Evolutionary conservation across 64 coral and sea anemone genomes (phyloP).

Genomic region (Dendronephthya gigantea): DNA sequence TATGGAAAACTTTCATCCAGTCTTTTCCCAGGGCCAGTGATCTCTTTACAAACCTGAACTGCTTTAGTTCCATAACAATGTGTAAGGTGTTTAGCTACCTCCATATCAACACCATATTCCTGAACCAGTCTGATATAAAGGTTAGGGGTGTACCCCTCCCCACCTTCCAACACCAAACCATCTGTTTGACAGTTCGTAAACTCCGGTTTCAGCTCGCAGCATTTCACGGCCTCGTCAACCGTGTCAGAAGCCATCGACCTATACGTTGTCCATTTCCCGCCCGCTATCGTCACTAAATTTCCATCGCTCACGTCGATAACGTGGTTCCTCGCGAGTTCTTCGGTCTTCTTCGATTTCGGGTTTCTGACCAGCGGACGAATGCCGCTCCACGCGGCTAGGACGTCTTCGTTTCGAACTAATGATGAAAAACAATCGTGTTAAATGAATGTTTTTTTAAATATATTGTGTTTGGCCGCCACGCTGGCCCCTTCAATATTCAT

Average conservation of each 20-base stretch:
- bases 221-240: conserved; percentile 75
- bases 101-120: conserved; percentile 84
- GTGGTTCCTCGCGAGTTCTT: conserved; percentile 81
- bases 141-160: conserved; percentile 66
- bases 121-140: conserved; percentile 70
- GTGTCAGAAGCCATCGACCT: conserved; percentile 90
- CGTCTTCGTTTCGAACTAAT: conserved; percentile 72
- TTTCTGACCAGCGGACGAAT: conserved; percentile 77
- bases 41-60: conserved; percentile 62
- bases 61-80: conserved; percentile 49
- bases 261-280: conserved; percentile 96
- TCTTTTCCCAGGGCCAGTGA: conserved; percentile 61
- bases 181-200: conserved; percentile 68
- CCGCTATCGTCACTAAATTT: conserved; percentile 82
- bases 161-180: conserved; percentile 80
- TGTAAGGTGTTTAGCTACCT: conserved; percentile 31
- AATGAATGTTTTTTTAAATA: neutral
- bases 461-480: too few species aligned
- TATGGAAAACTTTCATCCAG: conserved; percentile 71
- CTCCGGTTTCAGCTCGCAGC: conserved; percentile 48
- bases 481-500: too few species aligned
- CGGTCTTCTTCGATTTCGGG: conserved; percentile 88
- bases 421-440: neutral
- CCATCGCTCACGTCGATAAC: conserved; percentile 78
- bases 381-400: conserved; percentile 81